These are phyloP conservation scores for Cisticola juncidis DNA, from an alignment of 2,113 vertebrate genomes.

Conservation along the genomic window DNA sequence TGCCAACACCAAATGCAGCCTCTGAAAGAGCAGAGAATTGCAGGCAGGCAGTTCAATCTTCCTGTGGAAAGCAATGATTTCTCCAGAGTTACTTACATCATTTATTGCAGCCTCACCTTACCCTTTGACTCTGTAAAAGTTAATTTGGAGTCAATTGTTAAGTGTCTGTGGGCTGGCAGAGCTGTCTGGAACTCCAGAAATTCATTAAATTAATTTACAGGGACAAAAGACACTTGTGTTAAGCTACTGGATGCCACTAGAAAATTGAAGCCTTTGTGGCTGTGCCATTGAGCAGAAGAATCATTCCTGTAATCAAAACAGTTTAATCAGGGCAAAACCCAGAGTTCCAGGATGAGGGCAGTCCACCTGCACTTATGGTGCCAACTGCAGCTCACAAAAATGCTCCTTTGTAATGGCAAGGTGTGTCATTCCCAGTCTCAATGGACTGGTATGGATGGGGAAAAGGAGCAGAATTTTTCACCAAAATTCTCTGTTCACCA, in stretches of 20 bases:
- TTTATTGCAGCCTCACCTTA: no score
- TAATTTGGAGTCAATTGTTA: not conserved
- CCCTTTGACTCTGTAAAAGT: not conserved
- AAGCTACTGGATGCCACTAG: not conserved
- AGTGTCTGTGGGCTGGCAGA: not conserved
- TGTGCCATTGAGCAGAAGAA: not conserved
- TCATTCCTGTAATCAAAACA: not conserved
- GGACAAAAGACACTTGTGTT: not conserved
- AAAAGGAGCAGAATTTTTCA: not conserved
- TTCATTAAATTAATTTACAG: not conserved
- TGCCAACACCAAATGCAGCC: not conserved
- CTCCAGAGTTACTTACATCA: not conserved
- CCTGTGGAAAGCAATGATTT: not conserved
- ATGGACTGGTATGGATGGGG: rapidly evolving
- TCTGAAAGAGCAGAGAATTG: not conserved
- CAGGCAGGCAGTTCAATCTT: not conserved
- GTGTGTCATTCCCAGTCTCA: not conserved
- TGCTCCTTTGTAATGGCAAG: not conserved
- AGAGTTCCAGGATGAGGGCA: not conserved
- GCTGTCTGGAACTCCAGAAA: not conserved
- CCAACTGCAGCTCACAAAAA: not conserved
- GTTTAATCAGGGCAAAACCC: not conserved
- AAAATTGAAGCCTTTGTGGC: not conserved
- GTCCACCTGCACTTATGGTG: rapidly evolving
- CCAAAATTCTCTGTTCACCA: not conserved